Evolutionary conservation across 2,888 invertebrate species (phyloP).

Genomic region (Eupithecia insigniata): DNA sequence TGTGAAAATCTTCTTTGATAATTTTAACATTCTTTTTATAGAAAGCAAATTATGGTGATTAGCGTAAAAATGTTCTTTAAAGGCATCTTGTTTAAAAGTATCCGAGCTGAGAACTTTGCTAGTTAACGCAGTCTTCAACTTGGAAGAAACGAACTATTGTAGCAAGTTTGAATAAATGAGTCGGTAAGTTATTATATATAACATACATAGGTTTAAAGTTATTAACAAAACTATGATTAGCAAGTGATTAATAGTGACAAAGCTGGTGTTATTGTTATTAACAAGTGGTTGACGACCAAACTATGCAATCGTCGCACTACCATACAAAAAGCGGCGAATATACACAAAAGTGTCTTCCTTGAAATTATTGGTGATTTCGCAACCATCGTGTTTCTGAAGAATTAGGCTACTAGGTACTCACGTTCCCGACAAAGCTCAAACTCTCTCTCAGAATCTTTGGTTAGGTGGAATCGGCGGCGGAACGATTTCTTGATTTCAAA

Average conservation of each 20-base stretch:
- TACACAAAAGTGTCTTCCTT: neutral
- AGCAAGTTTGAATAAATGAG: neutral
- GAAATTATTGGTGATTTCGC: no score
- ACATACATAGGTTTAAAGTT: neutral
- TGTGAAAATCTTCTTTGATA: neutral
- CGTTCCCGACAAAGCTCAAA: no score
- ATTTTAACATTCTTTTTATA: neutral
- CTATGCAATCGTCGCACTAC: neutral
- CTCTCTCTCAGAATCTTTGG: no score
- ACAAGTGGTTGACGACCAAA: neutral
- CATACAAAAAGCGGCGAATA: neutral
- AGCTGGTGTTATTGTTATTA: neutral
- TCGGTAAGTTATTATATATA: neutral
- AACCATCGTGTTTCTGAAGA: no score
- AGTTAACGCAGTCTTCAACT: slow-evolving; percentile 27
- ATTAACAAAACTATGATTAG: neutral
- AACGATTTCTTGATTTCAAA: no score
- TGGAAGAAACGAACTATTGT: slow-evolving; percentile 32
- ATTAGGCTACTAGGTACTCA: no score
- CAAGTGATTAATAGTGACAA: neutral
- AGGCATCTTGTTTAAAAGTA: slow-evolving; percentile 23
- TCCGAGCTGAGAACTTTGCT: slow-evolving; percentile 27
- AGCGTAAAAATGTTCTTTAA: neutral
- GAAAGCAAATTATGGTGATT: neutral
- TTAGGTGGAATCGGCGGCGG: no score